Base-by-base conservation (phyloP, 1,140 invertebrate genomes). In the Sminthurinus signatus region DNA sequence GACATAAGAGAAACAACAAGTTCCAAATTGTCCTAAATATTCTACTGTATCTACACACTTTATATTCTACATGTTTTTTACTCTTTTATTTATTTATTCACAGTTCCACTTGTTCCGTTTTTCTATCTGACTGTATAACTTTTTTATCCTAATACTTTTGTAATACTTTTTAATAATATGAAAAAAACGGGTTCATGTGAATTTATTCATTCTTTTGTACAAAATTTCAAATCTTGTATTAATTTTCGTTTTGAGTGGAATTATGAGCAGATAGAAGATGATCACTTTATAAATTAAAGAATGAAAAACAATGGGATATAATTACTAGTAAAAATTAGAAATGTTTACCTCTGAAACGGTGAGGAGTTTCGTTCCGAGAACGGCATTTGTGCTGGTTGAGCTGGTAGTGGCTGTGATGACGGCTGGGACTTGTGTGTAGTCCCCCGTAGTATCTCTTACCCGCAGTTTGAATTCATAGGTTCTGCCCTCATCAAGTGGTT, bases 401-500 rank as follows among this genome's bases (percentile, higher is more conserved):
- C 85, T 85, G 76, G 89, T 88, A 28, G 89, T 91, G 50, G 87
- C 88, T 32, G 85, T 85, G 76, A 93, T 86, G 54, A 88, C 88
- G 70, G 88, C 89, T 66, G 86, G 83, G 74, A 89, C 85, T 51
- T 83, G 83, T 63, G 86, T 85, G 69, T 82, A 84, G 67, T 88
- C 83, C 43, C 88, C 88, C 73, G 84, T 85, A 55, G 87, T 86
- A 77, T 90, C 88, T 64, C 81, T 80, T 29, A 89, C 88, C 31
- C 84, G 84, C 51, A 91, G 82, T 60, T 80, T 77, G 42, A 83
- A 78, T 78, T 92, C 88, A 76, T 91, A 88, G 71, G 87, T 85
- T 55, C 88, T 82, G 10, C 87, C 87, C 1, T 85, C 81, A 73
- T 87, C 86, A 65, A 92, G 76, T 43, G 84, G 79, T 67, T 84